Base-by-base conservation (phyloP, 2,888 invertebrate genomes). In the Norana najaformis region DNA sequence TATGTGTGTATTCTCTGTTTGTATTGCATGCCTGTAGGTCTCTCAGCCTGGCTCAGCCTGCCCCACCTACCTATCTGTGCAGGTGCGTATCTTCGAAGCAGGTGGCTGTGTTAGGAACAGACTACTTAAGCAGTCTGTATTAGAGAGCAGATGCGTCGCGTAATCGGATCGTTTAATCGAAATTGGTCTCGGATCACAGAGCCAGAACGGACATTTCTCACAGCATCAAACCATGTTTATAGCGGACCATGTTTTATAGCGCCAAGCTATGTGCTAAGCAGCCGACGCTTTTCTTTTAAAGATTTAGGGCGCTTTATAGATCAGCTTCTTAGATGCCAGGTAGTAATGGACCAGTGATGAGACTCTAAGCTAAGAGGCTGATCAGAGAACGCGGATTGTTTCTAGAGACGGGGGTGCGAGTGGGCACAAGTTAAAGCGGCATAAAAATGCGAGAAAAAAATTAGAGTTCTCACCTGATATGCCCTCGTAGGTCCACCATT, bases 401-500 rank as follows among this genome's bases (percentile, higher is more conserved):
- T 30, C 23, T 4, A 30, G 30, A 53, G 30, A 53, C 23, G 53
- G 30, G 30, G 30, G n/a, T n/a, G n/a, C n/a, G n/a, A 53, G 30
- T 30, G 23, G n/a, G n/a, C n/a, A n/a, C 30, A 53, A 13, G 53
- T 53, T 53, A 53, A 53, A 23, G 5, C 23, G 4, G 53, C 23
- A 53, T 30, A 53, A 13, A 53, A 53, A 53, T 53, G 30, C 23
- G 53, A 53, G 53, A 53, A 30, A 30, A n/a, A 30, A 30, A 4
- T 53, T 53, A 20, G n/a, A 13, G 5, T 83, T 36, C 83, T 83
- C 34, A 83, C 83, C 83, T 83, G 83, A 83, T 83, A 83, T 83
- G 34, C 83, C 83, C 3, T 83, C 83, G 35, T 83, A 83, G 35
- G 83, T 83, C 83, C 83, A 83, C 83, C 83, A 83, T 36, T 83